These are phyloP conservation scores for Chloropsis hardwickii DNA, from an alignment of 2,113 vertebrate genomes.

Conservation along the genomic window DNA sequence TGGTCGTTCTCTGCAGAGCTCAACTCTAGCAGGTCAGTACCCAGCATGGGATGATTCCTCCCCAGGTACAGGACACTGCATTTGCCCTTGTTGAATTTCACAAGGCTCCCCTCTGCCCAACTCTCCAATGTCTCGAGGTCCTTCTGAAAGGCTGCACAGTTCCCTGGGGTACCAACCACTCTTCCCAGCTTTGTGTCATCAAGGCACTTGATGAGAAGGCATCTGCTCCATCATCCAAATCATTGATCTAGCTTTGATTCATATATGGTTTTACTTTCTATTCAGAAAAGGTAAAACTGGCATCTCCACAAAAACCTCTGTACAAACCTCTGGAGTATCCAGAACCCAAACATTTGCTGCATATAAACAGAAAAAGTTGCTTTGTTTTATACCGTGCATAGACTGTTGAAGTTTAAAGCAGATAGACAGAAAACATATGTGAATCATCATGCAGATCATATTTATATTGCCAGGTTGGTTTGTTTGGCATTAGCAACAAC, in stretches of 20 bases:
- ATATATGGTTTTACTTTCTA: neutral
- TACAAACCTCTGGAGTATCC: neutral
- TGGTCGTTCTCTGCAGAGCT: neutral
- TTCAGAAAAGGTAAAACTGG: neutral
- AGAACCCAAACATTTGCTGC: neutral
- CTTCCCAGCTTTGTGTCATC: neutral
- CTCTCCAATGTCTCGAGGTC: neutral
- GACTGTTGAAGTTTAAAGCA: neutral
- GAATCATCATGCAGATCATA: slow-evolving; percentile 36
- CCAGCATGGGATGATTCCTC: neutral
- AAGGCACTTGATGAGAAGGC: neutral
- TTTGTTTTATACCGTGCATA: neutral
- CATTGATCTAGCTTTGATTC: neutral
- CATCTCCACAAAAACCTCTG: neutral
- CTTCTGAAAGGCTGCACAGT: neutral
- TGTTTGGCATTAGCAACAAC: slow-evolving; percentile 45
- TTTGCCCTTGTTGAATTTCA: neutral
- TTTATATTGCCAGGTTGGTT: slow-evolving; percentile 46
- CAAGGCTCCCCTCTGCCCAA: neutral
- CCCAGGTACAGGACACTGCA: neutral
- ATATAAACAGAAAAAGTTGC: neutral
- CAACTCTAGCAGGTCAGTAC: neutral
- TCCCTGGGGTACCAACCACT: neutral
- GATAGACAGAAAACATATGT: slow-evolving; percentile 11
- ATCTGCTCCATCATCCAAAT: neutral